Base-by-base conservation (phyloP, 2,113 vertebrate genomes). In the Sylvia atricapilla region DNA sequence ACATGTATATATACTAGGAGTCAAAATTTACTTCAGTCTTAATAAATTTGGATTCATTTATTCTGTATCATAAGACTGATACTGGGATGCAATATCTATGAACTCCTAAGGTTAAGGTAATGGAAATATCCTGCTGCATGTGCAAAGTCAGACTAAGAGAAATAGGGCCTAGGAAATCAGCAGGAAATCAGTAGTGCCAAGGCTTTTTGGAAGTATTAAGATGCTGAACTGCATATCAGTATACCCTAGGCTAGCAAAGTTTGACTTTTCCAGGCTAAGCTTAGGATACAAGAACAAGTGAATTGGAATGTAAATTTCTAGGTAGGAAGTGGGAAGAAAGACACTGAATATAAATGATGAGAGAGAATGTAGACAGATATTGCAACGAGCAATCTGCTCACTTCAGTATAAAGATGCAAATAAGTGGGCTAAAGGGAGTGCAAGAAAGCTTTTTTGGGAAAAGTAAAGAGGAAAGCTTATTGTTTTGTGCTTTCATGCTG, bases 371-470 rank as follows among this genome's bases (percentile, higher is more conserved):
- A 84, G 73, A 74, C 37, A 53, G 50, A 87, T 87, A 84, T 8
- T 91, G 39, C 81, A 82, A 47, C 63, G 7, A 89, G 24, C 55
- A 96, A 63, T 84, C 52, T 94, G 52, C 44, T 96, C 53, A 43
- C 43, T 90, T 92, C 56, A 68, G 24, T 81, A 55, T 81, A 75
- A 86, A 91, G 47, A 87, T 56, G 73, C 67, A 95, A 92, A 67
- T 78, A 94, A 92, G 60, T 46, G 39, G 39, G 44, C 52, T 84
- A 75, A 85, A 72, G 52, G 64, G 84, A 95, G 67, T 31, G 37
- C 49, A 89, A 44, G 52, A 81, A 63, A 92, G n/a, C 47, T 90
- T 93, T 83, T 58, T 21, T 33, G 78, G 66, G 73, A 89, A 91
- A 74, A 89, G 4, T 84, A 91, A 89, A 87, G 28, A 39, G 21